Evolutionary conservation across 1,140 invertebrate genomes (phyloP).

Genomic region (Aphelenchoides fujianensis): DNA sequence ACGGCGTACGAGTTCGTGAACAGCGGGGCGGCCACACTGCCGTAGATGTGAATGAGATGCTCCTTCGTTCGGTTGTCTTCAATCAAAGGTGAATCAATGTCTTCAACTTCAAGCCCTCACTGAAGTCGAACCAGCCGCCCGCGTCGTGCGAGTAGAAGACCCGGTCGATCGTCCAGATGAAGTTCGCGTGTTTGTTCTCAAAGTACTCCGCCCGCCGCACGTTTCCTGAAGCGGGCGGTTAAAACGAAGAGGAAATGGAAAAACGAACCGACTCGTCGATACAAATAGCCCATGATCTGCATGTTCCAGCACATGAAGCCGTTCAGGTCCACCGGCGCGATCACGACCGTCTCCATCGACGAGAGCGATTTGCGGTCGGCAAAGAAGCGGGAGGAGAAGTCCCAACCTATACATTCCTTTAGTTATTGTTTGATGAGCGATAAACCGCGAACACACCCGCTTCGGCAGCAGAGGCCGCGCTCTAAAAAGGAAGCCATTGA

Average conservation of each 20-base stretch:
- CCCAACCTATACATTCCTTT: too few relatives aligned
- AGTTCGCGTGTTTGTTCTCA: constrained; percentile 68
- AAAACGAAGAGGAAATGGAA: too few relatives aligned
- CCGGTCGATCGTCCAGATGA: constrained; percentile 71
- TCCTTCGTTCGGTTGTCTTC: constrained; percentile 70
- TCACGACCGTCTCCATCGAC: constrained; percentile 61
- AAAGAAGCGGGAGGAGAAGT: too few relatives aligned
- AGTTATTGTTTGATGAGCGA: too few relatives aligned
- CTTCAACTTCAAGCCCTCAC: too few relatives aligned
- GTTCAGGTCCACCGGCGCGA: constrained; percentile 80
- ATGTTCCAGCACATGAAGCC: constrained; percentile 74
- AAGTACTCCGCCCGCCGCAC: constrained; percentile 67
- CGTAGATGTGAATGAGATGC: constrained; percentile 74
- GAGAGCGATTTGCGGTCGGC: constrained; percentile 61
- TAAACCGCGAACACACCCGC: constrained; percentile 68
- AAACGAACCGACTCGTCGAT: constrained; percentile 30
- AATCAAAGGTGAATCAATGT: too few relatives aligned
- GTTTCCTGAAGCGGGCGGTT: too few relatives aligned
- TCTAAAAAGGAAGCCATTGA: neutral
- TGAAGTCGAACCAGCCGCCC: constrained; percentile 82
- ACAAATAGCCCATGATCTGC: constrained; percentile 59
- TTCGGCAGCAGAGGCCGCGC: constrained; percentile 9
- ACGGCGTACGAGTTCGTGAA: constrained; percentile 70
- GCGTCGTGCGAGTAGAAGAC: constrained; percentile 81
- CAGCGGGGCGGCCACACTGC: constrained; percentile 77